phyloP scores from a whole-genome alignment of 2,113 vertebrate genomes.

The Cyrtonyx montezumae region DNA sequence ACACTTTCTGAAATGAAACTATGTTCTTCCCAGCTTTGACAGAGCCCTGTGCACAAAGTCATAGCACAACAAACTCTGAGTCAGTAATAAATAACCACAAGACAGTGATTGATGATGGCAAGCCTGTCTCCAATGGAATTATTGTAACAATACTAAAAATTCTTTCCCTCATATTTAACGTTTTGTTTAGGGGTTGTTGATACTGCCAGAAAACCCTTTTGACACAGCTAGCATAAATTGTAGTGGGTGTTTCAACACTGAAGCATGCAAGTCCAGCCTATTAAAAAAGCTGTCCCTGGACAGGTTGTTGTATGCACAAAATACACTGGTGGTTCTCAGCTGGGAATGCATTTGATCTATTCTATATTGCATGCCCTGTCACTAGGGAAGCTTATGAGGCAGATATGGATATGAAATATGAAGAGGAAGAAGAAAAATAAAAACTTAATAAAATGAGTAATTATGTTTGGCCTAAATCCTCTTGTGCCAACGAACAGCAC shows the following conservation, averaged over 20 bases:
- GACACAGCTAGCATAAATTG: conserved; percentile 18
- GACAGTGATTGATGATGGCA: neutral
- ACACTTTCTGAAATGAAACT: fast-evolving
- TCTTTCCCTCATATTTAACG: conserved; percentile 3
- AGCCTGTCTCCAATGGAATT: conserved; percentile 14
- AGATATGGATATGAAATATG: conserved; percentile 26
- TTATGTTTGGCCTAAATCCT: conserved; percentile 31
- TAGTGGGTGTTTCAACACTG: neutral
- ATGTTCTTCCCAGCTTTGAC: neutral
- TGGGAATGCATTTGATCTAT: conserved; percentile 41
- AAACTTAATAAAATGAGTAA: conserved; percentile 53
- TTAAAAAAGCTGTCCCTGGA: neutral
- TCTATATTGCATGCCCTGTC: neutral
- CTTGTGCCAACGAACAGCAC: conserved; percentile 13
- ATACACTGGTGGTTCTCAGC: neutral
- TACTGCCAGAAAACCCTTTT: conserved; percentile 37
- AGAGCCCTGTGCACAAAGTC: neutral
- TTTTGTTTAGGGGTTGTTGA: neutral
- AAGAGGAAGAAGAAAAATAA: conserved; percentile 22
- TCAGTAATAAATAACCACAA: conserved; percentile 2
- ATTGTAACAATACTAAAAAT: conserved; percentile 36
- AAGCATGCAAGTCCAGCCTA: neutral
- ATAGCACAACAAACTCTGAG: neutral
- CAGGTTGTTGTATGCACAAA: conserved; percentile 31
- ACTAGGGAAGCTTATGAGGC: neutral